A percentile compares a stretch with the other conserved stretches of the same genome.
phyloP scores from a whole-genome alignment of 1,140 invertebrate genomes.

The Branchinecta lynchi region DNA sequence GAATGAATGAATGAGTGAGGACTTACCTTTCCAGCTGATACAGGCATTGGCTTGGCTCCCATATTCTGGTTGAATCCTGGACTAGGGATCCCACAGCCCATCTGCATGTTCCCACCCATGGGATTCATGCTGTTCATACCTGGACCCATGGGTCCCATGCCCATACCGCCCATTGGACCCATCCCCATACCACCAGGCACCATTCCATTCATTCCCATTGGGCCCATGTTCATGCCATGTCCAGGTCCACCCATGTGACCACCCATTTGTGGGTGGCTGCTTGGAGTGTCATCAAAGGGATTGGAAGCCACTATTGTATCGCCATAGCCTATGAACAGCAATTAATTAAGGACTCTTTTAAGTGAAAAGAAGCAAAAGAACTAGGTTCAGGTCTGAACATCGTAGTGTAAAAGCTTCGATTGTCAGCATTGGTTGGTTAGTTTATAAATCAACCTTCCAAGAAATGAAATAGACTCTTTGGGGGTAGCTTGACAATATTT shows the following conservation, averaged over 20 bases:
- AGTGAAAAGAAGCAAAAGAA: too few species aligned
- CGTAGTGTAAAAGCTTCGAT: too few species aligned
- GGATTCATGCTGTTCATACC: constrained; percentile 30
- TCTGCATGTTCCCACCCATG: constrained; percentile 25
- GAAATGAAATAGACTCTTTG: too few species aligned
- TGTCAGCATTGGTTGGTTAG: too few species aligned
- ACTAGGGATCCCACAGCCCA: constrained; percentile 27
- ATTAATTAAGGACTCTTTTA: too few species aligned
- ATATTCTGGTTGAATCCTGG: constrained; percentile 31
- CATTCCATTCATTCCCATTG: constrained; percentile 24
- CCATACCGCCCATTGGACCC: constrained; percentile 24
- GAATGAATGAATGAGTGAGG: constrained; percentile 9
- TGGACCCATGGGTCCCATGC: constrained; percentile 24
- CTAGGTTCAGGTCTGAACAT: too few species aligned
- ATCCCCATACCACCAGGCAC: constrained; percentile 24
- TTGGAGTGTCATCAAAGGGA: constrained; percentile 81
- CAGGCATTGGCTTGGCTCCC: constrained; percentile 57
- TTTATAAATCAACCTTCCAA: too few species aligned
- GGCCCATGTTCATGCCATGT: constrained; percentile 38
- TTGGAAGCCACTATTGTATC: constrained; percentile 87
- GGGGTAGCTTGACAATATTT: too few species aligned
- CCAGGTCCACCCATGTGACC: constrained; percentile 28
- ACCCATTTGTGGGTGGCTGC: constrained; percentile 35
- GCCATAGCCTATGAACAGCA: constrained; percentile 45
- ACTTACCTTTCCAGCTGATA: constrained; percentile 66